Percentiles rank a stretch among this genome's conserved stretches.
These are phyloP conservation scores for Stenodera caucasica DNA, from an alignment of 2,888 invertebrate species.

Conservation along the genomic window DNA sequence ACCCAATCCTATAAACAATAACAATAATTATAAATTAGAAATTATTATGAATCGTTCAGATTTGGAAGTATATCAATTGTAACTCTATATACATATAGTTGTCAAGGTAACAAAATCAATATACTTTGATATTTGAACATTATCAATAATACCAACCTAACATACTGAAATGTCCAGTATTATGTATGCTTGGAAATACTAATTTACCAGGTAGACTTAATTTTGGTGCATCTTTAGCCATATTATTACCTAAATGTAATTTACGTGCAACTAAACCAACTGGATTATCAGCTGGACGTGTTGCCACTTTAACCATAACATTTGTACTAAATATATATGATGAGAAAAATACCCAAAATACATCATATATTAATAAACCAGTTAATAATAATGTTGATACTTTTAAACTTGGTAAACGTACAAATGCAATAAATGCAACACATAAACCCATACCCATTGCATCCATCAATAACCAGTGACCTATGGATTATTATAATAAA, in stretches of 20 bases:
- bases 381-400: constrained; percentile 92
- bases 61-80: too few relatives aligned
- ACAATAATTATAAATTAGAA: too few relatives aligned
- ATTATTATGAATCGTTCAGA: too few relatives aligned
- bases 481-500: constrained; percentile 37
- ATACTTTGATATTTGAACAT: background rate
- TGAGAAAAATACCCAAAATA: constrained; percentile 99
- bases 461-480: constrained; percentile 98
- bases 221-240: constrained; percentile 91
- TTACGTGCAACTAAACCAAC: constrained; percentile 92
- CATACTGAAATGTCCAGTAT: constrained; percentile 97
- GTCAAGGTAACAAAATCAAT: background rate
- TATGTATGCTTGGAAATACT: constrained; percentile 96
- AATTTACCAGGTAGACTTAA: constrained; percentile 95
- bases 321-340: constrained; percentile 98
- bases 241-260: constrained; percentile 81
- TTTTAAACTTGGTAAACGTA: constrained; percentile 92
- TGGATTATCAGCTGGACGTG: constrained; percentile 86
- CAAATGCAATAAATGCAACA: constrained; percentile 96
- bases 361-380: constrained; percentile 92
- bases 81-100: too few relatives aligned
- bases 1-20: constrained; percentile 70
- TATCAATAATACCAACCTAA: constrained; percentile 57
- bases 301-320: constrained; percentile 95
- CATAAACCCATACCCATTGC: constrained; percentile 98